Evolutionary conservation across 1,140 invertebrate species (phyloP).

Genomic region (Pinna nobilis): DNA sequence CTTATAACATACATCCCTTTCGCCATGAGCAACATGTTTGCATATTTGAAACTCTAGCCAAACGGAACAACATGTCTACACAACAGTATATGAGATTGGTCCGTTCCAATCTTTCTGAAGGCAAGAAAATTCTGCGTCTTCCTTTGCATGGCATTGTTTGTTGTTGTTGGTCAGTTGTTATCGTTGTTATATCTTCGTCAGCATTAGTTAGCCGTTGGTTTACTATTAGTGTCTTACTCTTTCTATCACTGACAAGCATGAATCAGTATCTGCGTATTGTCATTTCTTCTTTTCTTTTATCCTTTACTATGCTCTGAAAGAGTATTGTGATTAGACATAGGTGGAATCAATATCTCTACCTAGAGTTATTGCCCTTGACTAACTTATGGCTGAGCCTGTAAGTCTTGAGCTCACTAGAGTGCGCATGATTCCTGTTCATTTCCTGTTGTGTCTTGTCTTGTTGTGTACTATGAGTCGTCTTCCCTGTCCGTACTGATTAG

Average conservation of each 20-base stretch:
- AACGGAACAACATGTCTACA: constrained; percentile 69
- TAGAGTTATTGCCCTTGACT: no score
- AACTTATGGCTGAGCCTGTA: no score
- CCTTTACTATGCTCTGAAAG: no score
- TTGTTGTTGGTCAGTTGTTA: constrained; percentile 8
- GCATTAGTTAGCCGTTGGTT: neutral
- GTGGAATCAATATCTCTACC: no score
- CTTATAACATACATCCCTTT: constrained; percentile 7
- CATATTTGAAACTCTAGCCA: constrained; percentile 70
- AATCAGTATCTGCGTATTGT: neutral
- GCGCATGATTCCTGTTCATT: no score
- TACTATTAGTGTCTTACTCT: neutral
- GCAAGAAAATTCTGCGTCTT: constrained; percentile 54
- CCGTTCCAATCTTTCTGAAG: constrained; percentile 66
- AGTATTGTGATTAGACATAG: no score
- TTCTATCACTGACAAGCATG: neutral
- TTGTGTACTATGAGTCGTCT: no score
- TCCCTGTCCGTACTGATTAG: no score
- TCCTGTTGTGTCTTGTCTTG: no score
- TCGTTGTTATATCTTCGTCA: neutral
- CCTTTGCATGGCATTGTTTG: constrained; percentile 11
- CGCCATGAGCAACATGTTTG: constrained; percentile 60
- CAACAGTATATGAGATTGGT: constrained; percentile 65
- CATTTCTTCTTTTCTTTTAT: neutral
- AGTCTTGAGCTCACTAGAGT: no score